These are phyloP conservation scores for Sclerodermus sp. DNA, from an alignment of 2,888 invertebrate genomes.

Conservation along the genomic window DNA sequence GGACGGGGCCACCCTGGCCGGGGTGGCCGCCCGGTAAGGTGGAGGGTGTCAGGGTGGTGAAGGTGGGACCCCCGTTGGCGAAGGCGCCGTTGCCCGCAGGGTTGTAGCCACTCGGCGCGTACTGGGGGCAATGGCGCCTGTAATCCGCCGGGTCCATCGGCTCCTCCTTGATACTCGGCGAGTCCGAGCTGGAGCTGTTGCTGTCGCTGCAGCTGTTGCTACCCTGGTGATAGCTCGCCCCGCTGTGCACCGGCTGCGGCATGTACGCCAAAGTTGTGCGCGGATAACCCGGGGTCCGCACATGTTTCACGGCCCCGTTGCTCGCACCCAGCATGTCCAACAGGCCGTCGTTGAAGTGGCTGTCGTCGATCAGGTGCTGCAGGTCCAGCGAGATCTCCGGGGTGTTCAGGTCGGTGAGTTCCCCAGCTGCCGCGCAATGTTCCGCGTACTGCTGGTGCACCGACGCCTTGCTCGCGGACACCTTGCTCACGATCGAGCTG, in stretches of 20 bases:
- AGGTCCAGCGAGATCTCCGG: slow-evolving; percentile 91
- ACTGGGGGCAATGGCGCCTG: slow-evolving; percentile 66
- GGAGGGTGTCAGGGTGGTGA: slow-evolving; percentile 65
- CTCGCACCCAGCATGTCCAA: slow-evolving; percentile 76
- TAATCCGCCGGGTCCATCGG: slow-evolving; percentile 79
- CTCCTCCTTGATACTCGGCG: slow-evolving; percentile 84
- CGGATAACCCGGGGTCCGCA: slow-evolving; percentile 59
- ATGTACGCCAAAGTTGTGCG: slow-evolving; percentile 83
- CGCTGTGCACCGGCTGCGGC: slow-evolving; percentile 89
- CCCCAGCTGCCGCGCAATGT: slow-evolving; percentile 65
- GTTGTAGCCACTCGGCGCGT: slow-evolving; percentile 55
- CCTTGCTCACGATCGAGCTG: slow-evolving; percentile 56
- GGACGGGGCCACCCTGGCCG: slow-evolving; percentile 28
- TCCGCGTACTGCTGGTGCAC: slow-evolving; percentile 75
- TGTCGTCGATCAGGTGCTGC: slow-evolving; percentile 88
- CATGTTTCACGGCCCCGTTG: slow-evolving; percentile 53
- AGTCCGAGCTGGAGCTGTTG: slow-evolving; percentile 68
- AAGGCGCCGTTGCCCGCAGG: slow-evolving; percentile 53
- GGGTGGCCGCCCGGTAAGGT: slow-evolving; percentile 41
- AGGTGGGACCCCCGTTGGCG: slow-evolving; percentile 58
- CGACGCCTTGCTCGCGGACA: slow-evolving; percentile 64
- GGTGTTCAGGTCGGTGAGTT: slow-evolving; percentile 85
- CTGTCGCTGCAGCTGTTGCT: slow-evolving; percentile 64
- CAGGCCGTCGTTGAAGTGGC: slow-evolving; percentile 83
- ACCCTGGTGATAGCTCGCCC: slow-evolving; percentile 65